Evolutionary conservation across 1,140 invertebrate genomes (phyloP).

Genomic region (Lordiphosa stackelbergi): DNA sequence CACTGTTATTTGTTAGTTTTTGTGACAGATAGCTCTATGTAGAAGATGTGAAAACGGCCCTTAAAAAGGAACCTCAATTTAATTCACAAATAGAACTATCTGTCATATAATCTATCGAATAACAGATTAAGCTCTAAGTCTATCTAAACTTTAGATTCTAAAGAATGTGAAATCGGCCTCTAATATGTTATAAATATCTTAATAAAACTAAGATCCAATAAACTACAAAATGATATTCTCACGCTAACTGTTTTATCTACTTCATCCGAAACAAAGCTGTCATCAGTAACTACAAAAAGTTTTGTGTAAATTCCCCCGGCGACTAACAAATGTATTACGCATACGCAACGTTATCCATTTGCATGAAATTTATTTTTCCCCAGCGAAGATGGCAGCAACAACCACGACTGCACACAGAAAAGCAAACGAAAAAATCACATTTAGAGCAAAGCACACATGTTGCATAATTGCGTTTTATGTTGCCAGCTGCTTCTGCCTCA

Average conservation of each 20-base stretch:
- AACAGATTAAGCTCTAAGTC: no score
- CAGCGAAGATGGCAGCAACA: conserved; percentile 15
- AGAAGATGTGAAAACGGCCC: no score
- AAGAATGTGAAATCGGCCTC: no score
- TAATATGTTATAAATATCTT: no score
- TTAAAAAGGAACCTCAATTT: no score
- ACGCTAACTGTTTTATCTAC: neutral
- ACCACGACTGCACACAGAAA: neutral
- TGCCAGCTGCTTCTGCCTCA: conserved; percentile 38
- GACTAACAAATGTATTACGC: conserved; percentile 37
- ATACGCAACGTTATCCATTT: conserved; percentile 44
- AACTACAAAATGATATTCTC: neutral
- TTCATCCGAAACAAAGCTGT: neutral
- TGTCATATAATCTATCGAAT: no score
- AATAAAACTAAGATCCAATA: no score
- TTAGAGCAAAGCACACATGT: conserved; percentile 42
- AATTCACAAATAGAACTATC: no score
- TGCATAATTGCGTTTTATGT: conserved; percentile 71
- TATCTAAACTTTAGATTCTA: no score
- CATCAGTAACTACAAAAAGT: conserved; percentile 20
- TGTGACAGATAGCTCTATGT: no score
- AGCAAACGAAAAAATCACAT: conserved; percentile 28
- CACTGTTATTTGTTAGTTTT: no score
- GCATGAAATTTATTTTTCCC: conserved; percentile 12
- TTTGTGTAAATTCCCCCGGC: conserved; percentile 21